Base-by-base conservation (phyloP, 2,797 vertebrate species). In the Poeciliopsis presidionis region DNA sequence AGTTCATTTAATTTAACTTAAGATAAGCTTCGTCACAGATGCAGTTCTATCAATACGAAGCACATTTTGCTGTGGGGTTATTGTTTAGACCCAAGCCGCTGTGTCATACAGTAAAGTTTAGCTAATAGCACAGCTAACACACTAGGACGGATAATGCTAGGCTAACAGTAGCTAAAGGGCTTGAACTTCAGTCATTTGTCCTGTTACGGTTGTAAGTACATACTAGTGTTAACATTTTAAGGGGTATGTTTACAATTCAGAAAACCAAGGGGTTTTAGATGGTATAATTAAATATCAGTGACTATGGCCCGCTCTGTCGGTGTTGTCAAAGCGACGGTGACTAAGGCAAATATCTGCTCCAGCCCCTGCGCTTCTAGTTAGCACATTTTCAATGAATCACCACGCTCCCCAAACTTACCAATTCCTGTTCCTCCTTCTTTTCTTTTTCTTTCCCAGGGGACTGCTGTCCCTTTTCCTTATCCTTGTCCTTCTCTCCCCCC, bases 401-500 rank as follows among this genome's bases (percentile, higher is more conserved):
- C 83, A 75, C 0, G 22, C 51, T 53, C 5, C 2, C 5, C 0
- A 5, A 25, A 72, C 85, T 90, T 77, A 96, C 96, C 94, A 97
- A 74, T 72, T 96, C 96, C 75, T 96, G 95, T 70, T 97, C 96
- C 82, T 96, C 95, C 86, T 96, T 96, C 89, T 96, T 96, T 2
- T 95, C 96, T 79, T 96, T 97, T 4, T 95, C 95, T 88, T 96
- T 96, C 28, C 96, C 96, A 0, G 95, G 81, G 8, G 93, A 55
- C 81, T 93, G 84, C 45, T 92, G 87, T 25, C 93, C 93, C 84
- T 95, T 94, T 1, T 95, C 95, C 76, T 96, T 96, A 1, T 94
- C 94, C 82, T 96, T 96, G 1, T 94, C 94, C 82, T 96, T 96
- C 77, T 94, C 95, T 84, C 95, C 94, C 0, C 85, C 91, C 90